phyloP scores from a whole-genome alignment of 2,888 invertebrate species.

The Pycnomerus fuliginosus region DNA sequence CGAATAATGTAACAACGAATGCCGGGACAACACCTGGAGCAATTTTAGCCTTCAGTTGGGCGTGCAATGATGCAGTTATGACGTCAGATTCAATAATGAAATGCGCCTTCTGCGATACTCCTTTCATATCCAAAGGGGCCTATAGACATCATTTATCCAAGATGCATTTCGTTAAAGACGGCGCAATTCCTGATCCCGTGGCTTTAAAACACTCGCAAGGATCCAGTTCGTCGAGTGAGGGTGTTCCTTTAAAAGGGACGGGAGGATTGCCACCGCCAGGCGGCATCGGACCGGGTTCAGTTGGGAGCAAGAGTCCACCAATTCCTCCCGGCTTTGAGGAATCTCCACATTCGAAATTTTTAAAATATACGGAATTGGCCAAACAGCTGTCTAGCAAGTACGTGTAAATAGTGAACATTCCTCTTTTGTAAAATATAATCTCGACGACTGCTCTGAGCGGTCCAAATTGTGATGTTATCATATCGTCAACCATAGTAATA shows the following conservation, averaged over 20 bases:
- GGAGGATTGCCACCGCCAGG: slow-evolving; percentile 33
- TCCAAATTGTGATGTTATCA: slow-evolving; percentile 72
- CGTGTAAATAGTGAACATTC: slow-evolving; percentile 64
- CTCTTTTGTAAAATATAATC: slow-evolving; percentile 41
- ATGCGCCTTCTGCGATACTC: slow-evolving; percentile 93
- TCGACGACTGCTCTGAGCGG: slow-evolving; percentile 50
- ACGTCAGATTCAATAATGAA: slow-evolving; percentile 88
- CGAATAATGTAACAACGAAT: slow-evolving; percentile 40
- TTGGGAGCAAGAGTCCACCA: slow-evolving; percentile 46
- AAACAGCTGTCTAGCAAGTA: slow-evolving; percentile 97
- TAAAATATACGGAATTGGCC: slow-evolving; percentile 97
- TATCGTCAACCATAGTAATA: slow-evolving; percentile 59
- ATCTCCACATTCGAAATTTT: slow-evolving; percentile 95
- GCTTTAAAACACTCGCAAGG: slow-evolving; percentile 57
- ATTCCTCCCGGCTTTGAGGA: slow-evolving; percentile 69
- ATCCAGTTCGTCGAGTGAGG: slow-evolving; percentile 35
- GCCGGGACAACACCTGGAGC: slow-evolving; percentile 72
- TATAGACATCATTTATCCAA: slow-evolving; percentile 95
- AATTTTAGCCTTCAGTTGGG: slow-evolving; percentile 90
- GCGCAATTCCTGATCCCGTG: slow-evolving; percentile 77
- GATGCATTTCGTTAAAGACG: slow-evolving; percentile 93
- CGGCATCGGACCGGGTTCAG: slow-evolving; percentile 36
- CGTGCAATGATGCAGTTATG: slow-evolving; percentile 88
- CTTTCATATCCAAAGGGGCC: slow-evolving; percentile 94
- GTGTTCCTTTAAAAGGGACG: slow-evolving; percentile 43